Percentiles rank a stretch among this genome's conserved stretches.
phyloP scores from a whole-genome alignment of 2,888 invertebrate species.

The Cryptocephalus primarius region DNA sequence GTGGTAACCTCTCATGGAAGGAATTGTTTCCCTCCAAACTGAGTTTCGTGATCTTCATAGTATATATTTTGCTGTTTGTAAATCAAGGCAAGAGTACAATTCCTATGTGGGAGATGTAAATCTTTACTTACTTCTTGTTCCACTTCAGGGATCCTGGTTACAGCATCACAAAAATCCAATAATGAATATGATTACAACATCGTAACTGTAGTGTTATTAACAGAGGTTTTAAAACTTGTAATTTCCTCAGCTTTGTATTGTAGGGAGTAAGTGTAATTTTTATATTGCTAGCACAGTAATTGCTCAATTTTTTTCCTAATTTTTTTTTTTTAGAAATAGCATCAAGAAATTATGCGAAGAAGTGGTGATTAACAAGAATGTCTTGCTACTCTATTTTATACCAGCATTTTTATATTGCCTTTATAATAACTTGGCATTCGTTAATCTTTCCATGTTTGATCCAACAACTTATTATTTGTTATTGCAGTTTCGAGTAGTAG shows the following conservation, averaged over 20 bases:
- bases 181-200: slow-evolving; percentile 81
- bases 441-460: slow-evolving; percentile 83
- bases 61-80: slow-evolving; percentile 82
- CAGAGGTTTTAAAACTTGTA: slow-evolving; percentile 76
- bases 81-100: slow-evolving; percentile 64
- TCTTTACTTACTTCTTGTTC: slow-evolving; percentile 1
- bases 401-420: slow-evolving; percentile 86
- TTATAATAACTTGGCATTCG: slow-evolving; percentile 88
- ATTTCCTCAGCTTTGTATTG: slow-evolving; percentile 62
- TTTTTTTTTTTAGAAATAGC: slow-evolving; percentile 40
- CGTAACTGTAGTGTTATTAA: slow-evolving; percentile 75
- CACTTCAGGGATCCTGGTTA: slow-evolving; percentile 74
- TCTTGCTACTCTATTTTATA: slow-evolving; percentile 74
- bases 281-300: slow-evolving; percentile 1
- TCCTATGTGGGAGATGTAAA: background rate
- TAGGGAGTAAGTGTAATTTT: slow-evolving; percentile 47
- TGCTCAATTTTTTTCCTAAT: slow-evolving; percentile 3
- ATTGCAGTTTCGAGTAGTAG: slow-evolving; percentile 81
- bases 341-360: slow-evolving; percentile 45
- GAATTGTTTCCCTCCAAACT: slow-evolving; percentile 78
- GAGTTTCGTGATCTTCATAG: slow-evolving; percentile 68
- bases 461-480: slow-evolving; percentile 90
- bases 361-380: slow-evolving; percentile 47
- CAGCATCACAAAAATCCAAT: slow-evolving; percentile 73
- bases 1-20: slow-evolving; percentile 8